Conservation (phyloP, 2,888 invertebrate genomes). For the Aleiodes alternator region DNA sequence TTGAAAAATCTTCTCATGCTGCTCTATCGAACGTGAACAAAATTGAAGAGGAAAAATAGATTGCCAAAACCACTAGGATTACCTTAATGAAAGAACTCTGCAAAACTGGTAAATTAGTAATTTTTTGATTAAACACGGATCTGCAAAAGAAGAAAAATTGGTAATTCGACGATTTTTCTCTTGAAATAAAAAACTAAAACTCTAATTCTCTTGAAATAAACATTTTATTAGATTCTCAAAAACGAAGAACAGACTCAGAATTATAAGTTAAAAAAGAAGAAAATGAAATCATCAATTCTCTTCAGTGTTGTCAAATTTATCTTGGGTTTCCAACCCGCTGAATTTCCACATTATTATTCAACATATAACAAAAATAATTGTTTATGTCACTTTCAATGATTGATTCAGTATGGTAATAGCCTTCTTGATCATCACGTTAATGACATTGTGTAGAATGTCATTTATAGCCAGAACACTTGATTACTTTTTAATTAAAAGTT, state of each 20-base stretch:
- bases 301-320: background rate
- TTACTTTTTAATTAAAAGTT: conserved; percentile 3
- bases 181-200: background rate
- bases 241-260: conserved; percentile 16
- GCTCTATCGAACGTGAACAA: too few species aligned
- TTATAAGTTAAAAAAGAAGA: background rate
- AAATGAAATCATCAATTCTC: background rate
- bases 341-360: conserved; percentile 17
- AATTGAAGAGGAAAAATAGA: too few species aligned
- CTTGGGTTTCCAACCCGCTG: conserved; percentile 49
- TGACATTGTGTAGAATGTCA: conserved; percentile 28
- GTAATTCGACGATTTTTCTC: too few species aligned
- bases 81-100: too few species aligned
- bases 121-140: too few species aligned
- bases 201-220: conserved; percentile 15
- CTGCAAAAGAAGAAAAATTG: too few species aligned
- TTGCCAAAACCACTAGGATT: too few species aligned
- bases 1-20: too few species aligned
- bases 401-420: conserved; percentile 21
- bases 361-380: conserved; percentile 2
- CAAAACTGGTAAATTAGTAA: too few species aligned
- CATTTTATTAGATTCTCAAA: conserved; percentile 11
- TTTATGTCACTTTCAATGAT: conserved; percentile 2
- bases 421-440: conserved; percentile 4
- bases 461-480: conserved; percentile 32